Evolutionary conservation across 1,140 invertebrate species (phyloP).

Genomic region (Prorops nasuta): DNA sequence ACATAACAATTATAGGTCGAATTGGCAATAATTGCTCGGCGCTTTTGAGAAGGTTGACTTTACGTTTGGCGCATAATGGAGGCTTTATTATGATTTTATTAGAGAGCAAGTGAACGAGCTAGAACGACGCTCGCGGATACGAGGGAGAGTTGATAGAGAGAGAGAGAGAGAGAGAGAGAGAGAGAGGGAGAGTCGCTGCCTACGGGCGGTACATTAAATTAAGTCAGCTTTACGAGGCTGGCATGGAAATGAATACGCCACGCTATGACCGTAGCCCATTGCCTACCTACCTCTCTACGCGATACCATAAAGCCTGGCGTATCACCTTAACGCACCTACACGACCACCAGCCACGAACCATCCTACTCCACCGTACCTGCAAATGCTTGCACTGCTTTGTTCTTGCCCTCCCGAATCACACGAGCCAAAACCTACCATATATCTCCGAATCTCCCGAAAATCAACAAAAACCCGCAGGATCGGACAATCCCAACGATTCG

Average conservation of each 20-base stretch:
- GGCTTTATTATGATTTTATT: constrained; percentile 38
- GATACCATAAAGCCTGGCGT: constrained; percentile 44
- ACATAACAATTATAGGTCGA: too few relatives aligned
- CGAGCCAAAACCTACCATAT: too few relatives aligned
- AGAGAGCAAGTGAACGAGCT: constrained; percentile 16
- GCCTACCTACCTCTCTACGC: constrained; percentile 33
- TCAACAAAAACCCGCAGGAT: too few relatives aligned
- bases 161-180: background rate
- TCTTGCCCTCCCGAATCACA: too few relatives aligned
- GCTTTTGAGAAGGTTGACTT: too few relatives aligned
- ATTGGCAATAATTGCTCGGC: too few relatives aligned
- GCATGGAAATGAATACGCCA: constrained; percentile 44
- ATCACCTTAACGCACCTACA: constrained; percentile 40
- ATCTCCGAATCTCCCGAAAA: too few relatives aligned
- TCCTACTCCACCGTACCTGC: too few relatives aligned
- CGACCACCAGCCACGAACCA: constrained; percentile 38
- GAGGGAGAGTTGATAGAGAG: too few relatives aligned
- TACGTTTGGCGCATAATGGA: constrained; percentile 26
- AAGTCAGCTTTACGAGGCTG: constrained; percentile 45
- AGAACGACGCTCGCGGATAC: too few relatives aligned
- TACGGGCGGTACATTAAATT: constrained; percentile 41
- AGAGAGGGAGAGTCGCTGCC: constrained; percentile 1
- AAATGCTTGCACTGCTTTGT: too few relatives aligned
- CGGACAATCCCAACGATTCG: too few relatives aligned
- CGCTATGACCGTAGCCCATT: constrained; percentile 21